Percentiles rank a stretch among this genome's conserved stretches.
These are phyloP conservation scores for Mellivora capensis DNA, from an alignment of 2,113 vertebrate genomes.

Conservation along the genomic window DNA sequence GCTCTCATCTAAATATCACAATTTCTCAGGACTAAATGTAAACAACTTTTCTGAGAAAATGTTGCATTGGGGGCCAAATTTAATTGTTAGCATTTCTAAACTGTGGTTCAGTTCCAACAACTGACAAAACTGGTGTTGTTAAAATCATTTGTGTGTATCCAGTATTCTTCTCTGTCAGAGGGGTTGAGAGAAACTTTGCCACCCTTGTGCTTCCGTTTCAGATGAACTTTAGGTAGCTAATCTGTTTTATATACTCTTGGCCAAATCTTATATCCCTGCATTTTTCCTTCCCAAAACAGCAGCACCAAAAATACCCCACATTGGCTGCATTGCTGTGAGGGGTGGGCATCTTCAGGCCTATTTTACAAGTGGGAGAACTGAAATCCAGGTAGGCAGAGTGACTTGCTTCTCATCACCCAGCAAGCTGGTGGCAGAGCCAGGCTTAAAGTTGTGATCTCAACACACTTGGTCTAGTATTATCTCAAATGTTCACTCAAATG, in stretches of 20 bases:
- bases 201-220: constrained; percentile 25
- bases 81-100: constrained; percentile 41
- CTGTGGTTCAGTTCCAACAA: constrained; percentile 29
- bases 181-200: background rate
- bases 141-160: constrained; percentile 35
- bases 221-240: constrained; percentile 11
- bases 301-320: background rate
- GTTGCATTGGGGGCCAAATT: constrained; percentile 25
- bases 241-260: background rate
- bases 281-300: background rate
- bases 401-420: constrained; percentile 34
- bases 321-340: background rate
- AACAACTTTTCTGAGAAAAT: constrained; percentile 50
- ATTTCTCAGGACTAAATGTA: constrained; percentile 54
- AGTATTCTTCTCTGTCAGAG: constrained; percentile 43
- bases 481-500: constrained; percentile 26
- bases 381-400: constrained; percentile 38
- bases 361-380: constrained; percentile 11
- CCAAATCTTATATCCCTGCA: constrained; percentile 4
- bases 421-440: background rate
- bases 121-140: constrained; percentile 29
- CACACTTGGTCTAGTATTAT: background rate
- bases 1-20: constrained; percentile 55
- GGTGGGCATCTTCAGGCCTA: background rate
- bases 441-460: background rate